phyloP scores from a whole-genome alignment of 2,797 vertebrate species.

The Cheracebus regulus region DNA sequence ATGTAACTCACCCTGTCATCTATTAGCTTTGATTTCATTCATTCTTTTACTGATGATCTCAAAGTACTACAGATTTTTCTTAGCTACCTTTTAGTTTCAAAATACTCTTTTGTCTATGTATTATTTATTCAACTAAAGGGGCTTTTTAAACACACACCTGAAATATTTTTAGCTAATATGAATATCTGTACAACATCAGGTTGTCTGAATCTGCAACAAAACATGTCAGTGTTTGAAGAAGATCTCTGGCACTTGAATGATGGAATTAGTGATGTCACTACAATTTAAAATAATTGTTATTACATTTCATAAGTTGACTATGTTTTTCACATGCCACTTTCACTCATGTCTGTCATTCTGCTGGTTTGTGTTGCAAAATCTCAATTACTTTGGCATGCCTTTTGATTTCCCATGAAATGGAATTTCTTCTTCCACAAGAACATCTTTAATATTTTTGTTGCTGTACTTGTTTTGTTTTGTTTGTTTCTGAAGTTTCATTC shows the following conservation, averaged over 20 bases:
- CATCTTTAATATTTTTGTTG: neutral
- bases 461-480: neutral
- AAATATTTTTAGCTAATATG: neutral
- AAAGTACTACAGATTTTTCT: constrained; percentile 4
- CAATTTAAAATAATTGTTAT: neutral
- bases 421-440: neutral
- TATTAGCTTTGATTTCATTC: neutral
- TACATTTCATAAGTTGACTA: neutral
- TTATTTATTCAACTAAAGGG: constrained; percentile 9
- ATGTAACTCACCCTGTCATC: neutral
- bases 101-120: neutral
- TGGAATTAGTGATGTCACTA: neutral
- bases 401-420: constrained; percentile 47
- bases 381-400: neutral
- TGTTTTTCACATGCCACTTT: neutral
- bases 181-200: neutral
- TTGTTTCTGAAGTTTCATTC: constrained; percentile 34
- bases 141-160: neutral
- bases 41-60: neutral
- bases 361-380: neutral
- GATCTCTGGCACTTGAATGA: neutral
- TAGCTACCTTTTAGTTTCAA: neutral
- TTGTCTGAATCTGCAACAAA: neutral
- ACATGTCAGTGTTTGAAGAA: neutral
- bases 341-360: neutral